These are phyloP conservation scores for Ardeotis arabs DNA, from an alignment of 2,113 vertebrate genomes.

Conservation along the genomic window DNA sequence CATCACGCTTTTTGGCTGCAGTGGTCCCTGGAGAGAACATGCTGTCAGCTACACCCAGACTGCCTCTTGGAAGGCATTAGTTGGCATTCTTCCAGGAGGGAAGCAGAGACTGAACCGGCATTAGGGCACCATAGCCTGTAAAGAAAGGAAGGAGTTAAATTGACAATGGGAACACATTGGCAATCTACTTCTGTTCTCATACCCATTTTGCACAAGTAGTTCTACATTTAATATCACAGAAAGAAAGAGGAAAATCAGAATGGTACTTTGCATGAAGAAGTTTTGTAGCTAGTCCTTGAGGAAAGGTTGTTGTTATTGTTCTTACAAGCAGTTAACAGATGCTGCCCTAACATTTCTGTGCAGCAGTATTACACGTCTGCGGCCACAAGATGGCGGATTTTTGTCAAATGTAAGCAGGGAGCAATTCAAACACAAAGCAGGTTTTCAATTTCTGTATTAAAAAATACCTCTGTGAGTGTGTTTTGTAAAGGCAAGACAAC, in stretches of 20 bases:
- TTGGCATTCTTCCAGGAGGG: background rate
- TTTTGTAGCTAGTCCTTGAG: background rate
- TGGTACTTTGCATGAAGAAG: background rate
- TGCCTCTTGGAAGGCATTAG: background rate
- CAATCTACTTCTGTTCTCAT: background rate
- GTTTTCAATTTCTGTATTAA: background rate
- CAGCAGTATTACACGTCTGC: background rate
- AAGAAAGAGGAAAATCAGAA: background rate
- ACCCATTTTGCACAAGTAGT: background rate
- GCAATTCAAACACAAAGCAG: background rate
- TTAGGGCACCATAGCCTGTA: background rate
- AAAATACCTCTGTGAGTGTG: background rate
- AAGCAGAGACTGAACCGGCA: background rate
- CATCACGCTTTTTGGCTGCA: background rate
- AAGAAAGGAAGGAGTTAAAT: background rate
- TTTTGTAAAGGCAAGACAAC: background rate
- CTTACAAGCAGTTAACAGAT: background rate
- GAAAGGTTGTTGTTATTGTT: background rate
- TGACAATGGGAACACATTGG: background rate
- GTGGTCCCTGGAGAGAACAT: background rate
- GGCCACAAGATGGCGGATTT: slow-evolving; percentile 15
- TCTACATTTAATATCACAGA: background rate
- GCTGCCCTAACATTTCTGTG: background rate
- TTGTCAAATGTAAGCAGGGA: background rate
- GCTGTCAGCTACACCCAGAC: background rate